These are phyloP conservation scores for Bos indicus DNA, from an alignment of 2,113 vertebrate species.

Conservation along the genomic window DNA sequence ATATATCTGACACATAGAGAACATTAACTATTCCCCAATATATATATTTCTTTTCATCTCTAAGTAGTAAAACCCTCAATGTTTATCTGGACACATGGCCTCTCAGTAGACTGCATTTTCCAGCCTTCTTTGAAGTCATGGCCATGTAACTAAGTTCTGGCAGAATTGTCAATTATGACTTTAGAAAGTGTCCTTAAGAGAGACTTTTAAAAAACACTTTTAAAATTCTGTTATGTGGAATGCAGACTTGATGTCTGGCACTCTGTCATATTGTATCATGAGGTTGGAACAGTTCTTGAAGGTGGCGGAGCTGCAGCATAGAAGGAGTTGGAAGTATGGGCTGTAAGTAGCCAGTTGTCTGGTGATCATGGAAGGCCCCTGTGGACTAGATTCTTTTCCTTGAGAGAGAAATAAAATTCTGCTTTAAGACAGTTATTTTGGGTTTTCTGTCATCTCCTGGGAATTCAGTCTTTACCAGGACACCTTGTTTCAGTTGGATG, in stretches of 20 bases:
- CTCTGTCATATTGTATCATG: background rate
- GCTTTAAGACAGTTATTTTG: background rate
- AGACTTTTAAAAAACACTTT: background rate
- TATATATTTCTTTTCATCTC: background rate
- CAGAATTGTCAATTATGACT: background rate
- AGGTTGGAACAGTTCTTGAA: background rate
- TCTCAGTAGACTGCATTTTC: background rate
- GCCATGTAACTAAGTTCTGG: background rate
- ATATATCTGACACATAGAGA: background rate
- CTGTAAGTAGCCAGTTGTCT: background rate
- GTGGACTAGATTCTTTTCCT: background rate
- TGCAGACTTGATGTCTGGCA: background rate
- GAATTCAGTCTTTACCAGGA: background rate
- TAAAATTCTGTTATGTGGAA: background rate
- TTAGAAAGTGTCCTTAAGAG: background rate
- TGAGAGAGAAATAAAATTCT: background rate
- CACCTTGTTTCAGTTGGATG: background rate
- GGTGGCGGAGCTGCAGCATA: background rate
- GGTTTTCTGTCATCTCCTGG: background rate
- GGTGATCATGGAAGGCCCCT: background rate
- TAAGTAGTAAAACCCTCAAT: background rate
- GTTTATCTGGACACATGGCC: background rate
- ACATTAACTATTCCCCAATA: background rate
- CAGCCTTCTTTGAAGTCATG: background rate
- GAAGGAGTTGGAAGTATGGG: background rate